phyloP scores from a whole-genome alignment of 2,888 invertebrate genomes.

The Caenorhabditis angaria region DNA sequence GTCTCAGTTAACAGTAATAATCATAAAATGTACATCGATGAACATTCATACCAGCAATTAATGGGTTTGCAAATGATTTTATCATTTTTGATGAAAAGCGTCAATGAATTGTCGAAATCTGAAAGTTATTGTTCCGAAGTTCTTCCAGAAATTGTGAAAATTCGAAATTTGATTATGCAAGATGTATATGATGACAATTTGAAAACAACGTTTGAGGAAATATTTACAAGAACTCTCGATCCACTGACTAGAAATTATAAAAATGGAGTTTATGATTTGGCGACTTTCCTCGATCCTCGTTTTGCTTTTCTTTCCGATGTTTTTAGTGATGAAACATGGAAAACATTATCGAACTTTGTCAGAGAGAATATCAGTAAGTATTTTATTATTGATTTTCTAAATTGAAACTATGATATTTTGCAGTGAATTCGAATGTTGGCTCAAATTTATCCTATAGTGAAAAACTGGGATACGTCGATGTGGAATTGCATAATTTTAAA shows the following conservation, averaged over 20 bases:
- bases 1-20: no score
- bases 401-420: no score
- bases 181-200: no score
- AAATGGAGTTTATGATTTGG: not conserved
- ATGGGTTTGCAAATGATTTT: not conserved
- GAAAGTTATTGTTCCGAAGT: not conserved
- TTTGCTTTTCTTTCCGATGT: not conserved
- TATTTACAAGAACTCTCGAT: no score
- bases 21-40: not conserved
- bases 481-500: no score
- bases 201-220: not conserved
- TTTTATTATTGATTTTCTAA: no score
- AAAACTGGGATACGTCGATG: no score
- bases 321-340: not conserved
- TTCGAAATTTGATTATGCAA: not conserved
- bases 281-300: not conserved
- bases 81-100: not conserved
- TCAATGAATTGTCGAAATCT: not conserved
- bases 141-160: not conserved
- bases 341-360: not conserved
- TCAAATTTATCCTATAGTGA: no score
- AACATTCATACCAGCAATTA: not conserved
- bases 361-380: not conserved
- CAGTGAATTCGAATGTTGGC: no score
- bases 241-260: no score